Base-by-base conservation (phyloP, 1,140 invertebrate genomes). In the Delia radicum region DNA sequence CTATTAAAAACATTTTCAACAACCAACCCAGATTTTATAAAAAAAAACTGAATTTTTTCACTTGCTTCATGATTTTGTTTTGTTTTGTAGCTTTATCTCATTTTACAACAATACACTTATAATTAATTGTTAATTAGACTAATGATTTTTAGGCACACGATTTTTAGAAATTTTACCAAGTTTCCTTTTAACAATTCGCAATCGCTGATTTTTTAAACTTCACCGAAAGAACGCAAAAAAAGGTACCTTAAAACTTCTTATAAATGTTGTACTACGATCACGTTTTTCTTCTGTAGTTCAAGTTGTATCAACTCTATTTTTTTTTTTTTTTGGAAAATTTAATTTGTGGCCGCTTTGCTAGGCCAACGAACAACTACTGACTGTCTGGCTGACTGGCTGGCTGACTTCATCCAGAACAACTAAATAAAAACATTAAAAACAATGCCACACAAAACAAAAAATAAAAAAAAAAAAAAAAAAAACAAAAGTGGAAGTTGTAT, bases 371-470 rank as follows among this genome's bases (percentile, higher is more conserved):
- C 65, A 69, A 37, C 65, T 24, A 33, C 65, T 69, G n/a, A 69
- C 65, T 69, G 63, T 31, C 13, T 67, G 29, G 27, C 55, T 62
- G 62, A 27, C 62, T 31, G 63, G 21, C 65, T 33, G 65, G 48
- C 48, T 69, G 65, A 69, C 65, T 69, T 37, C 18, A 69, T 69
- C 29, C 65, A 69, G 65, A 69, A 33, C 29, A n/a, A 69, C n/a
- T 18, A 18, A 63, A 63, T 29, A 7, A 31, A 29, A 69, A 69
- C 15, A 69, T n/a, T n/a, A n/a, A n/a, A n/a, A n/a, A n/a, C n/a
- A n/a, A n/a, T n/a, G n/a, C 29, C 29, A 31, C 29, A n/a, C n/a
- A n/a, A n/a, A 69, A 33, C 29, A 33, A 69, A n/a, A n/a, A 69
- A 69, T 24, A 13, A 67, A 67, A 27, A 31, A 18, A 18, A 28